Evolutionary conservation across 2,888 invertebrate genomes (phyloP).

Genomic region (Cataglyphis albicans): DNA sequence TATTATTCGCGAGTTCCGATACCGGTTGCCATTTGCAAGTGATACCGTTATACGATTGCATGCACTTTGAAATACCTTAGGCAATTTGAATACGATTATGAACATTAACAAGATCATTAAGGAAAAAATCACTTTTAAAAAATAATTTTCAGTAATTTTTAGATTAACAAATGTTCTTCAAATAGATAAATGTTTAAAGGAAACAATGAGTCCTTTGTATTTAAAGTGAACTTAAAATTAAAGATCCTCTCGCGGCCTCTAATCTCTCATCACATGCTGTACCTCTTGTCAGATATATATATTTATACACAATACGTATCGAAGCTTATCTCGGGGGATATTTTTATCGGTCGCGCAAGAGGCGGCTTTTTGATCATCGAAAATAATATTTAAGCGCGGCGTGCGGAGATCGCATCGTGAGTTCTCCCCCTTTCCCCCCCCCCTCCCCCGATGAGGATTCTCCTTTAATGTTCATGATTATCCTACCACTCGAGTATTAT

Average conservation of each 20-base stretch:
- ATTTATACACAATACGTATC: slow-evolving; percentile 43
- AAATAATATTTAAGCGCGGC: slow-evolving; percentile 72
- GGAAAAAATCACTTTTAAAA: neutral
- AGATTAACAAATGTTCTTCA: neutral
- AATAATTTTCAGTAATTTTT: too few relatives aligned
- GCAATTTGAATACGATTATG: neutral
- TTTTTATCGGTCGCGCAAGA: slow-evolving; percentile 54
- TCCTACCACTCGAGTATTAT: slow-evolving; percentile 68
- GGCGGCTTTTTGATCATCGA: slow-evolving; percentile 74
- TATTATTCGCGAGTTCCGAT: slow-evolving; percentile 41
- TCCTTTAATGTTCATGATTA: slow-evolving; percentile 72
- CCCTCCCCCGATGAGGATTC: slow-evolving; percentile 62
- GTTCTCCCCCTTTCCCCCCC: slow-evolving; percentile 26
- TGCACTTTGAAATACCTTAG: neutral
- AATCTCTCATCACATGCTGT: neutral
- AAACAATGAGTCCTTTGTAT: neutral
- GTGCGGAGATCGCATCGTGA: slow-evolving; percentile 48
- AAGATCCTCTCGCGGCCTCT: neutral
- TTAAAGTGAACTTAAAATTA: neutral
- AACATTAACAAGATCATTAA: neutral
- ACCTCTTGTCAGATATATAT: neutral
- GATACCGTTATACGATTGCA: slow-evolving; percentile 64
- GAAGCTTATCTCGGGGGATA: slow-evolving; percentile 50
- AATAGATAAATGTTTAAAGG: neutral
- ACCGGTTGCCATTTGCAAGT: slow-evolving; percentile 62